Evolutionary conservation across 2,113 vertebrate genomes (phyloP).

Genomic region (Leptobrachium leishanense): DNA sequence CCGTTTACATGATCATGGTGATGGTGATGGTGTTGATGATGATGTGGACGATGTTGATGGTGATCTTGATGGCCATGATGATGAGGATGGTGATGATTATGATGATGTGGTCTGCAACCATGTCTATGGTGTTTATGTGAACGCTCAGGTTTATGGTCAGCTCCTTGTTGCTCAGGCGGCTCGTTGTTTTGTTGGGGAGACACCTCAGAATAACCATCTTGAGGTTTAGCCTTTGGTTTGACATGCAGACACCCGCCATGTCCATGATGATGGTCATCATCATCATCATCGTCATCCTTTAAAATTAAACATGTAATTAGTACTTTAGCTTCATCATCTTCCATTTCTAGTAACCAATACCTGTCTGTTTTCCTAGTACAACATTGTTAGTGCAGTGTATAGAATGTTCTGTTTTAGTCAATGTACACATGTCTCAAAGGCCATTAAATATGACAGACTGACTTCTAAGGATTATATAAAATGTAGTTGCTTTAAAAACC

Average conservation of each 20-base stretch:
- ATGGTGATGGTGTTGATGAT: not conserved
- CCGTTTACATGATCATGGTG: constrained; percentile 6
- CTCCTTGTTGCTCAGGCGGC: too few relatives aligned
- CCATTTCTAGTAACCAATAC: too few relatives aligned
- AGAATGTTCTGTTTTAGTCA: too few relatives aligned
- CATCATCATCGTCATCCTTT: not conserved
- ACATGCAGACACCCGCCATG: not conserved
- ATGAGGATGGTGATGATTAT: not conserved
- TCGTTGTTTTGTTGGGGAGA: not conserved
- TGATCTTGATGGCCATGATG: not conserved
- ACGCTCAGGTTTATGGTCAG: not conserved
- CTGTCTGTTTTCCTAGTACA: too few relatives aligned
- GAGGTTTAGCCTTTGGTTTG: not conserved
- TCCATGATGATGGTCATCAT: constrained; percentile 1
- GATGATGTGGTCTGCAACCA: too few relatives aligned
- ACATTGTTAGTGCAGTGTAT: too few relatives aligned
- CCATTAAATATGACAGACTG: too few relatives aligned
- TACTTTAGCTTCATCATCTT: not conserved
- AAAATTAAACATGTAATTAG: not conserved
- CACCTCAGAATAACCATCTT: not conserved
- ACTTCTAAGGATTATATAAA: too few relatives aligned
- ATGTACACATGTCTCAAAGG: too few relatives aligned
- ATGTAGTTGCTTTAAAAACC: too few relatives aligned
- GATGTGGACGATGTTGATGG: not conserved
- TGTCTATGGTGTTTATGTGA: not conserved